Percentiles rank a stretch among this genome's conserved stretches.
Evolutionary conservation across 2,113 vertebrate species (phyloP).

Genomic region (Oryzias javanicus): DNA sequence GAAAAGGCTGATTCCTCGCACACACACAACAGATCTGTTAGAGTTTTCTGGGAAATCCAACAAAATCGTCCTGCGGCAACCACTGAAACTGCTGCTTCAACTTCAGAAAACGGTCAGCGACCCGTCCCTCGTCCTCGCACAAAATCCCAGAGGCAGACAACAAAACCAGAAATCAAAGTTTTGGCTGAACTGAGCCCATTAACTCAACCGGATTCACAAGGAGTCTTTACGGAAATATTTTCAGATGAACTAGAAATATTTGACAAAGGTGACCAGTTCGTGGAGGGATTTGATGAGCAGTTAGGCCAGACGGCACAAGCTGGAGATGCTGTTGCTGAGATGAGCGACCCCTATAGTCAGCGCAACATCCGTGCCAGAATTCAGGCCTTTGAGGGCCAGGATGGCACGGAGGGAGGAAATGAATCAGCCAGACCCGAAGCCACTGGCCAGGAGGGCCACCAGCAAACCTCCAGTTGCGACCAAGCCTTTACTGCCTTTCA

Average conservation of each 20-base stretch:
- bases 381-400: conserved; percentile 88
- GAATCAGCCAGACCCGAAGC: conserved; percentile 73
- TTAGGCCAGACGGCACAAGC: conserved; percentile 14
- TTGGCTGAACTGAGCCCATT: conserved; percentile 56
- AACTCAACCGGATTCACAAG: conserved; percentile 6
- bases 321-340: conserved; percentile 67
- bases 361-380: conserved; percentile 85
- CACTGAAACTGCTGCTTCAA: conserved; percentile 12
- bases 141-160: conserved; percentile 78
- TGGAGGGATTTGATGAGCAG: conserved; percentile 7
- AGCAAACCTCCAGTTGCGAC: conserved; percentile 75
- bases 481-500: conserved; percentile 81
- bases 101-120: conserved; percentile 29
- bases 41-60: conserved; percentile 46
- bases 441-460: conserved; percentile 74
- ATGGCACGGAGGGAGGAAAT: conserved; percentile 50
- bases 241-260: conserved; percentile 72
- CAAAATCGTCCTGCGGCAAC: not conserved
- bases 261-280: conserved; percentile 55
- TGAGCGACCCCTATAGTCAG: conserved; percentile 81
- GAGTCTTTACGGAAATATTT: conserved; percentile 47
- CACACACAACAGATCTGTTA: conserved; percentile 41
- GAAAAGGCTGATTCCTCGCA: conserved; percentile 56
- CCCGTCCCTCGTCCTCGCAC: conserved; percentile 89
- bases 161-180: conserved; percentile 69